Base-by-base conservation (phyloP, 2,797 vertebrate genomes). In the Muscicapa striata region DNA sequence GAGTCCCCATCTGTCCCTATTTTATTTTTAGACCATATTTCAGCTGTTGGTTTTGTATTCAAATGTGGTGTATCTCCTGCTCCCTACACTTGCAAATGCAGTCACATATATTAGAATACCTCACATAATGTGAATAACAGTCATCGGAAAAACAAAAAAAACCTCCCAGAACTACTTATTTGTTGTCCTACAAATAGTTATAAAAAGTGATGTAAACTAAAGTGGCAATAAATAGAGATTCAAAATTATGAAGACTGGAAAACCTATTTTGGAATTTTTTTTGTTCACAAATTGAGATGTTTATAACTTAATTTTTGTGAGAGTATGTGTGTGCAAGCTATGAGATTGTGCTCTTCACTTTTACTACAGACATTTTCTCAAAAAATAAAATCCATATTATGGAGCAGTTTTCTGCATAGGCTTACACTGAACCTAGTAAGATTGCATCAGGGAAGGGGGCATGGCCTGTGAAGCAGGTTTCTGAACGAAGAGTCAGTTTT, bases 41-140 rank as follows among this genome's bases (percentile, higher is more conserved):
- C 54, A 85, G 36, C 55, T 81, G 52, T 40, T 91, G 32, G 20
- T n/a, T 95, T 89, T 70, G 14, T 81, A 72, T 90, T 94, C 74
- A 87, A 86, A 84, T 40, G 12, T 85, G 15, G 58, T 81, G 3
- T 38, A 7, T 61, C 10, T 72, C 26, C 43, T 73, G n/a, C 21
- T 83, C 16, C 10, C 24, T 29, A 13, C 16, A 13, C 43, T 66
- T 93, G 41, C 18, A 91, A 76, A 75, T 52, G 26, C 4, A 63
- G 54, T 51, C 29, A 55, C 4, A 18, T 78, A 40, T 69, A 52
- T 72, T 72, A 36, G 43, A 91, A 86, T 80, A 27, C 5, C 48
- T 82, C 59, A 57, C 5, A 48, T 40, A 84, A 69, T 40, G 48
- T 52, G 30, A 87, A 34, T 57, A 84, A 55, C 14, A 74, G 38